phyloP scores from a whole-genome alignment of 2,797 vertebrate species.

The Phoxinus dragarum region DNA sequence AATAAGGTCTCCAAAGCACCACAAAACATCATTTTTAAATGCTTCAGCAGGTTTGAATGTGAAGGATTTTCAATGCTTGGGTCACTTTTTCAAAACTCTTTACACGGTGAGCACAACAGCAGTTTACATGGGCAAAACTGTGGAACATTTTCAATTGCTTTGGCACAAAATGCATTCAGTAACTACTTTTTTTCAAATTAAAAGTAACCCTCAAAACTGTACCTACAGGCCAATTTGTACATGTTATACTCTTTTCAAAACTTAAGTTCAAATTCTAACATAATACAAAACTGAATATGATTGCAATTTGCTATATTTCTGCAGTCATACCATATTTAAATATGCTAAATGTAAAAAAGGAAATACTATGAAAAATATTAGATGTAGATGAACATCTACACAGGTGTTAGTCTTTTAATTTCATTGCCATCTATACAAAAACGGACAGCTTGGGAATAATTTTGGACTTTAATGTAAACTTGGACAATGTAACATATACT shows the following conservation, averaged over 20 bases:
- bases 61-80: no score
- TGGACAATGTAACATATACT: no score
- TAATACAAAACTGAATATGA: neutral
- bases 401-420: no score
- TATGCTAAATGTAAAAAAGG: neutral
- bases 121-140: neutral
- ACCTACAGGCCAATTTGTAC: neutral
- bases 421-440: no score
- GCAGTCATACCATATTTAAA: neutral
- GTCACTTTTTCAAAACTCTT: no score
- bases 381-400: neutral
- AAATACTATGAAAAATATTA: no score
- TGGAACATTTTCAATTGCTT: neutral
- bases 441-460: no score
- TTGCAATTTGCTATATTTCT: neutral
- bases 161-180: neutral
- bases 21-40: neutral
- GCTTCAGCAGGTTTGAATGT: neutral
- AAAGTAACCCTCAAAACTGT: neutral
- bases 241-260: no score
- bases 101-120: no score
- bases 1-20: neutral
- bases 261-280: no score
- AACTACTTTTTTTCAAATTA: neutral
- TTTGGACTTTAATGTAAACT: no score